Evolutionary conservation across 2,797 vertebrate genomes (phyloP).

Genomic region (Podargus strigoides): DNA sequence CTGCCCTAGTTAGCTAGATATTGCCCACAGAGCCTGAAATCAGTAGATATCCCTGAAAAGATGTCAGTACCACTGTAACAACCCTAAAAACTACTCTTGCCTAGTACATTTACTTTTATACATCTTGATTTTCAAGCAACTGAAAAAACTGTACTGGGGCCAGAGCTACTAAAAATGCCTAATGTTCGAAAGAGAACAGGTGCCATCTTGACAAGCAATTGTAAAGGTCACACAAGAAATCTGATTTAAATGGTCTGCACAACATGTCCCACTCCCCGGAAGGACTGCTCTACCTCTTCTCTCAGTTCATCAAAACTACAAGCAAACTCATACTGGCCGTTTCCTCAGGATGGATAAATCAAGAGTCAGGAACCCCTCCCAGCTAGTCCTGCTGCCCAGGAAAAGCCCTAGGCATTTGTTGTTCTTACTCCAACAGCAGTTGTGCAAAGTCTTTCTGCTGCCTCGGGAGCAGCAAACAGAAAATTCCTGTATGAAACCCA

Average conservation of each 20-base stretch:
- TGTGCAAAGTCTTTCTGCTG: slow-evolving; percentile 62
- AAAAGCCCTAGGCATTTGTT: slow-evolving; percentile 57
- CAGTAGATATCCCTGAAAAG: background rate
- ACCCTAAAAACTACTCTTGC: background rate
- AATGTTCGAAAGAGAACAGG: background rate
- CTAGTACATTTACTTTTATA: background rate
- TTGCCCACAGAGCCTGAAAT: background rate
- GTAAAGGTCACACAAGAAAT: background rate
- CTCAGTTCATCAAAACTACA: slow-evolving; percentile 47
- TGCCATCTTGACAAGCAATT: background rate
- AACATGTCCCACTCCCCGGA: slow-evolving; percentile 7
- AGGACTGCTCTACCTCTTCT: slow-evolving; percentile 26
- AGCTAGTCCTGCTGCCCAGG: slow-evolving; percentile 51
- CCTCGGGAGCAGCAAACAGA: slow-evolving; percentile 55
- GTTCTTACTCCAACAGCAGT: slow-evolving; percentile 46
- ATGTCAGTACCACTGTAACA: background rate
- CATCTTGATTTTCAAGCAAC: background rate
- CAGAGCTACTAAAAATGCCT: background rate
- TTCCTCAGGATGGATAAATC: slow-evolving; percentile 61
- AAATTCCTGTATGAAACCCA: slow-evolving; percentile 55
- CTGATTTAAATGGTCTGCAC: background rate
- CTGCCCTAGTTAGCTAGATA: background rate
- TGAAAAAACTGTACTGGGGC: background rate
- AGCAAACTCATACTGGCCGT: slow-evolving; percentile 22
- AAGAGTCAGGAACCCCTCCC: slow-evolving; percentile 43